Base-by-base conservation (phyloP, 2,113 vertebrate genomes). In the Pholis gunnellus region DNA sequence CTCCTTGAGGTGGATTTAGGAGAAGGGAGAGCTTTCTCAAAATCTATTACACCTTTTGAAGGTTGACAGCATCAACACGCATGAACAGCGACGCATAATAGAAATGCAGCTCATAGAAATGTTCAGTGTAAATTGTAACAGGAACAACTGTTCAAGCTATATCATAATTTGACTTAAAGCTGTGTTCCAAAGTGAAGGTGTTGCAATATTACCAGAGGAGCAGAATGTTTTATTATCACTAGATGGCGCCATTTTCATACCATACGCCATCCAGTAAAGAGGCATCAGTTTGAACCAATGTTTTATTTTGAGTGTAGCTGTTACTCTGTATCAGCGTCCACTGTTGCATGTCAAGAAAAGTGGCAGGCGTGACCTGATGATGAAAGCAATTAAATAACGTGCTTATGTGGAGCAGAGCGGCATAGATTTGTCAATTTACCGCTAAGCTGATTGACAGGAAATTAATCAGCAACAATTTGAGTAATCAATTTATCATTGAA, bases 191-290 rank as follows among this genome's bases (percentile, higher is more conserved):
- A 36, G 4, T 66, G 6, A 67, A 48, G 2, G 17, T 56, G n/a
- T 29, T 57, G 48, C 29, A 1, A 25, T 10, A 34, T 56, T 1
- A 34, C 17, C 0, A 48, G 1, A 22, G 18, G 18, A 63, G 6
- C 6, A 68, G 17, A 42, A 36, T 54, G 29, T 64, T 46, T 13
- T 46, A 50, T 8, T 0, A 22, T 73, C 92, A 92, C 90, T 90
- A 93, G 94, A 89, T 92, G 93, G 93, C 5, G 56, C 52, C 78
- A 74, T 75, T 57, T 10, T 69, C 75, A 59, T 22, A 61, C 7
- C 6, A 69, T 6, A 36, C 42, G 2, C 13, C 40, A 42, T 29
- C 18, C 50, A 72, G 11, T 68, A 52, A 36, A 22, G 10, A 2
- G 20, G 18, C 54, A 48, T 71, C 31, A 2, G 4, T 72, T 22